These are phyloP conservation scores for Limnephilus auricula DNA, from an alignment of 2,888 invertebrate species.

Conservation along the genomic window DNA sequence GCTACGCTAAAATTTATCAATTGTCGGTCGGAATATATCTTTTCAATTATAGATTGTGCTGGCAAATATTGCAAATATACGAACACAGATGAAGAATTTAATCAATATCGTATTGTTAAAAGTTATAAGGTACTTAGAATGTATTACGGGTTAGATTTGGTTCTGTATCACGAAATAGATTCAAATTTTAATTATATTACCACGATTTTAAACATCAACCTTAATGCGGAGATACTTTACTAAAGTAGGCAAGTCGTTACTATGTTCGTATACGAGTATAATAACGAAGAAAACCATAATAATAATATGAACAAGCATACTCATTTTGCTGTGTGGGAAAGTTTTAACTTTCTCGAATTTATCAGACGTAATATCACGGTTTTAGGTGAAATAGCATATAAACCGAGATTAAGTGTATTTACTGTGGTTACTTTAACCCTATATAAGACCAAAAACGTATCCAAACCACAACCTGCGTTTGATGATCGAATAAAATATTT, in stretches of 20 bases:
- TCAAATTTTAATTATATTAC: too few relatives aligned
- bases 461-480: neutral
- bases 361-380: neutral
- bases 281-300: neutral
- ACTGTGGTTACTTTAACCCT: neutral
- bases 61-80: too few relatives aligned
- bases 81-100: too few relatives aligned
- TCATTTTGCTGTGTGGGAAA: neutral
- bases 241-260: neutral
- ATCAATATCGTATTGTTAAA: too few relatives aligned
- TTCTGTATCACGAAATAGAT: too few relatives aligned
- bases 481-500: slow-evolving; percentile 14
- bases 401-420: neutral
- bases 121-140: too few relatives aligned
- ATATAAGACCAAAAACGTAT: neutral
- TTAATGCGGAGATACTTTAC: neutral
- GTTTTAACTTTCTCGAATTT: neutral
- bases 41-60: too few relatives aligned
- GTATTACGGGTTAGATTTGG: too few relatives aligned
- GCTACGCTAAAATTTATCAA: too few relatives aligned
- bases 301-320: neutral
- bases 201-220: neutral
- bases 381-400: neutral
- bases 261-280: neutral
- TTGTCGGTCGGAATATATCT: too few relatives aligned